phyloP scores from a whole-genome alignment of 2,888 invertebrate species.

The Drosophila anomalata region DNA sequence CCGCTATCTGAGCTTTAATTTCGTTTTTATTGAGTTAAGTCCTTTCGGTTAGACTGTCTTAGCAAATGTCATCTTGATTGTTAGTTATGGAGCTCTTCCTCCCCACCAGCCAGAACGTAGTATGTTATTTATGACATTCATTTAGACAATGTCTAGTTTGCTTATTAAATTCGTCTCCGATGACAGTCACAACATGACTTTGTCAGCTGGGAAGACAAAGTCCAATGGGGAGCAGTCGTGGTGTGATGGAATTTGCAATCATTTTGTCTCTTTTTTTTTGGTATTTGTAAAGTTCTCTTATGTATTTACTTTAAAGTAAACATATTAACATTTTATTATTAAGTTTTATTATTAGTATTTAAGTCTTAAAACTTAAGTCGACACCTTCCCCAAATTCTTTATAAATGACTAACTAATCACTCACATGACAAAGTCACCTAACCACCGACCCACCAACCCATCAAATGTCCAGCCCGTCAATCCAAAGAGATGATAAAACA shows the following conservation, averaged over 20 bases:
- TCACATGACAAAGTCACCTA: slow-evolving; percentile 26
- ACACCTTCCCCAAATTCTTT: neutral
- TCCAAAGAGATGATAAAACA: slow-evolving; percentile 9
- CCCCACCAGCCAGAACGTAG: slow-evolving; percentile 8
- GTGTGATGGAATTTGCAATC: neutral
- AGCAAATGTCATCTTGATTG: slow-evolving; percentile 30
- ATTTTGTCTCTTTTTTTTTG: neutral
- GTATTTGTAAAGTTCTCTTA: neutral
- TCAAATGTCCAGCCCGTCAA: slow-evolving; percentile 34
- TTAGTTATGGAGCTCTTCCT: slow-evolving; percentile 12
- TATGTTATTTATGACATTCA: slow-evolving; percentile 36
- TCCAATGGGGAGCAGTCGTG: neutral
- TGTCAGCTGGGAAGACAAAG: neutral
- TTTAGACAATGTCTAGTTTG: slow-evolving; percentile 37
- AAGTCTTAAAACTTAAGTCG: no score
- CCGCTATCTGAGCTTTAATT: slow-evolving; percentile 23
- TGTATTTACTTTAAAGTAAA: no score
- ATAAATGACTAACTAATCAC: slow-evolving; percentile 24
- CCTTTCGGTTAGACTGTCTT: slow-evolving; percentile 14
- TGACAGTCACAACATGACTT: slow-evolving; percentile 18
- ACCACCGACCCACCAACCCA: slow-evolving; percentile 9
- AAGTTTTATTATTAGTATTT: no score
- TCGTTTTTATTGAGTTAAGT: slow-evolving; percentile 39
- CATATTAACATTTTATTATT: no score
- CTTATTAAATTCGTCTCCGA: slow-evolving; percentile 22